Evolutionary conservation across 2,888 invertebrate genomes (phyloP), one percentile per base, ranked within the genome.

Genomic region (Hanleya hanleyi): DNA sequence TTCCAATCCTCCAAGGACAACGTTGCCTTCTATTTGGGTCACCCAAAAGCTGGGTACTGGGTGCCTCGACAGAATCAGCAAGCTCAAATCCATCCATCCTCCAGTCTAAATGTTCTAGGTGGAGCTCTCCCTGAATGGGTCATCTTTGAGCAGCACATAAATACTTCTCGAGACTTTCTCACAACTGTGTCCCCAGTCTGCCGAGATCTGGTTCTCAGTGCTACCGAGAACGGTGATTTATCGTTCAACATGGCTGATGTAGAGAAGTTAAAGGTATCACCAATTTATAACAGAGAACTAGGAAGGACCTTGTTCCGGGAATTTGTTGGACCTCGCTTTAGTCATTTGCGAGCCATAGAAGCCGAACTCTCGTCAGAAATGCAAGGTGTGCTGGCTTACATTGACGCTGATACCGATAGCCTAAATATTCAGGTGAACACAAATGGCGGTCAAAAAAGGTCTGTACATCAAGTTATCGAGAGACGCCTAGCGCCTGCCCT

Each of bases 81-180:
- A 36, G 85, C 85, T 1, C 76, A 81, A 49, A 64, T 87, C 7
- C 87, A 88, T 73, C 88, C 88, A 6, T 87, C 87, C 0, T 86
- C 87, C n/a, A 69, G 80, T 7, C 41, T 88, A 12, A 68, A 71
- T 15, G 57, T 79, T 35, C 74, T 85, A 9, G 85, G 80, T 32
- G 85, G 81, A 26, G 9, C 69, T 2, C 69, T 73, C 9, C 88
- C 88, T 18, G 76, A 81, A 29, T 87, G 86, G 86, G 71, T 88
- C 15, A 81, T 88, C 5, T 86, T 81, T 66, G 80, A 83, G 50
- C 79, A 84, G 67, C 73, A 86, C 9, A 70, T 86, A 12, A 79
- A 82, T 66, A 88, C 87, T 1, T 82, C 83, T 7, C 70, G 73
- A 50, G 83, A 84, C 35, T 88, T 83, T 71, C 80, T 86, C 35